Evolutionary conservation across 2,888 invertebrate genomes (phyloP).

Genomic region (Drosophila colorata): DNA sequence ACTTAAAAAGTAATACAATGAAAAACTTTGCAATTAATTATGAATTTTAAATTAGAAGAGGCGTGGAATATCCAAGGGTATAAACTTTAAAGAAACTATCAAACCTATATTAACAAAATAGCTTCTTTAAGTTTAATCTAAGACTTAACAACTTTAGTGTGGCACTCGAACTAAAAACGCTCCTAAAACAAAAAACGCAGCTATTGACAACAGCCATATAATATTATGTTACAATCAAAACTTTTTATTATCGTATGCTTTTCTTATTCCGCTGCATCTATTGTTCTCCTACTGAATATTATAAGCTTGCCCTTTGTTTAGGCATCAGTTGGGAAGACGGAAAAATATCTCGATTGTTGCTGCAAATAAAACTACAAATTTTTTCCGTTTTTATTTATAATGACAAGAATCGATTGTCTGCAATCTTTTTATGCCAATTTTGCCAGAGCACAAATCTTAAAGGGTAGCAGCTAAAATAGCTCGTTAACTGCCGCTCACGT

Average conservation of each 20-base stretch:
- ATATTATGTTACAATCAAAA: neutral
- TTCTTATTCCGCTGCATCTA: neutral
- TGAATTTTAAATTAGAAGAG: neutral
- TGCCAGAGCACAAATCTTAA: conserved; percentile 47
- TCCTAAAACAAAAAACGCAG: neutral
- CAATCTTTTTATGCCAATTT: conserved; percentile 74
- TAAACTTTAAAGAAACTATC: too few species aligned
- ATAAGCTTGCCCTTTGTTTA: conserved; percentile 33
- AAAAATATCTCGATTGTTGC: conserved; percentile 41
- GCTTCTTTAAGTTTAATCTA: too few species aligned
- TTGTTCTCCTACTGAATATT: neutral
- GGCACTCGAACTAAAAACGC: too few species aligned
- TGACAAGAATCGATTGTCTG: conserved; percentile 69
- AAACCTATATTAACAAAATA: too few species aligned
- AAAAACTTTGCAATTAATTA: neutral
- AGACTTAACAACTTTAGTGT: too few species aligned
- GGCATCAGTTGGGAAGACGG: conserved; percentile 19
- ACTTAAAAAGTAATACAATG: conserved; percentile 2
- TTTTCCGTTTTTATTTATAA: conserved; percentile 36
- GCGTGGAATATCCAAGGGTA: too few species aligned
- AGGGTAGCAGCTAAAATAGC: conserved; percentile 62
- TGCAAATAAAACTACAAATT: conserved; percentile 42
- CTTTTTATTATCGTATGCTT: conserved; percentile 5
- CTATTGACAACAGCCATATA: neutral
- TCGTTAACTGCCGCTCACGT: conserved; percentile 76